Conservation (phyloP, 2,888 invertebrate genomes). For the Saturnia japonica region DNA sequence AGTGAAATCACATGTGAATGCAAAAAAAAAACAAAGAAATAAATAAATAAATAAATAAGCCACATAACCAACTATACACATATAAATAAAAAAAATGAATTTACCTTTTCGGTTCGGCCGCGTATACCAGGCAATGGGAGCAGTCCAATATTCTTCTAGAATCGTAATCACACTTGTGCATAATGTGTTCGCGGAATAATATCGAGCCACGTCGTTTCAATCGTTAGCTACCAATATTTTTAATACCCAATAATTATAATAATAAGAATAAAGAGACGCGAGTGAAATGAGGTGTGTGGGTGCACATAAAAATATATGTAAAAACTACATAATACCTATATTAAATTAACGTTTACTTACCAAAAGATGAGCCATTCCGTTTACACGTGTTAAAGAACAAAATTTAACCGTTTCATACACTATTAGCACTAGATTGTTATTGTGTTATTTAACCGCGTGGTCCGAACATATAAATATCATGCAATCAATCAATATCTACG, state of each 20-base stretch:
- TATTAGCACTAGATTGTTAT: conserved; percentile 10
- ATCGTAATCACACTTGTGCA: conserved; percentile 53
- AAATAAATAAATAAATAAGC: conserved; percentile 80
- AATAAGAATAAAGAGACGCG: conserved; percentile 25
- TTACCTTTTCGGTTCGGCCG: conserved; percentile 60
- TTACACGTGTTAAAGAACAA: conserved; percentile 53
- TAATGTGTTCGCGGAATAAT: conserved; percentile 34
- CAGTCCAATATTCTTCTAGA: conserved; percentile 51
- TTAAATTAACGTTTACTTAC: conserved; percentile 58
- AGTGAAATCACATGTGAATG: conserved; percentile 83
- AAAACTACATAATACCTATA: conserved; percentile 4
- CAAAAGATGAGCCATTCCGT: conserved; percentile 51
- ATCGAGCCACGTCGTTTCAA: conserved; percentile 41
- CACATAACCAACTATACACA: conserved; percentile 76
- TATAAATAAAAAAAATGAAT: conserved; percentile 56
- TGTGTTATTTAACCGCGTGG: conserved; percentile 2
- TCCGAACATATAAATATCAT: conserved; percentile 42
- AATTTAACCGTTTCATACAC: conserved; percentile 17
- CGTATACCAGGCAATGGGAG: conserved; percentile 23
- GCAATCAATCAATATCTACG: conserved; percentile 62
- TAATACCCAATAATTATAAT: conserved; percentile 36
- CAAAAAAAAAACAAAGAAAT: conserved; percentile 68
- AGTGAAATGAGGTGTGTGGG: conserved; percentile 49
- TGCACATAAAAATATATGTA: conserved; percentile 26
- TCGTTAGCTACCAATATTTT: conserved; percentile 19